These are phyloP conservation scores for Tenrec ecaudatus DNA, from an alignment of 2,113 vertebrate genomes.

Conservation along the genomic window DNA sequence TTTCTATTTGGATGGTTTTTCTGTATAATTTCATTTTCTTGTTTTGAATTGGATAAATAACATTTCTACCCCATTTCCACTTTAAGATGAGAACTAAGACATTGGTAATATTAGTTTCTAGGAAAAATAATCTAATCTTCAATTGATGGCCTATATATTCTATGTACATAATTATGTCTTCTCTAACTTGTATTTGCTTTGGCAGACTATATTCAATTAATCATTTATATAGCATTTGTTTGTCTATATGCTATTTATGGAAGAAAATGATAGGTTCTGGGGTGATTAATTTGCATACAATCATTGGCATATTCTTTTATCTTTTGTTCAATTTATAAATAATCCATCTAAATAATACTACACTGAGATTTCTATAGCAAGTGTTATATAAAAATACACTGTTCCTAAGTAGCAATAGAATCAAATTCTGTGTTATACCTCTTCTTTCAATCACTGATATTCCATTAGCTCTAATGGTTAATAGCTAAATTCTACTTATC, in stretches of 20 bases:
- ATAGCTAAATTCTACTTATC: background rate
- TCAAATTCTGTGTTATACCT: conserved; percentile 39
- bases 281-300: conserved; percentile 18
- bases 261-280: conserved; percentile 52
- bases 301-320: background rate
- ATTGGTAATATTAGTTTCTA: conserved; percentile 77
- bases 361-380: background rate
- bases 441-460: background rate
- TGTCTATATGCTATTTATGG: conserved; percentile 59
- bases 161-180: conserved; percentile 77
- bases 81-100: conserved; percentile 71
- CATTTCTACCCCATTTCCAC: conserved; percentile 77
- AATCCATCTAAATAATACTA: background rate
- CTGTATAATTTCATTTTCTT: conserved; percentile 76
- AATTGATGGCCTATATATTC: conserved; percentile 80
- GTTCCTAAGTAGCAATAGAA: background rate
- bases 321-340: background rate
- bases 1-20: conserved; percentile 74
- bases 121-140: conserved; percentile 81
- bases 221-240: conserved; percentile 13
- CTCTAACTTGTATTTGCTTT: conserved; percentile 63
- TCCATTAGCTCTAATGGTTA: background rate
- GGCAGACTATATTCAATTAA: conserved; percentile 22
- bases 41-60: conserved; percentile 80
- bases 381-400: background rate